Evolutionary conservation across 1,140 invertebrate species (phyloP).

Genomic region (Galendromus occidentalis): DNA sequence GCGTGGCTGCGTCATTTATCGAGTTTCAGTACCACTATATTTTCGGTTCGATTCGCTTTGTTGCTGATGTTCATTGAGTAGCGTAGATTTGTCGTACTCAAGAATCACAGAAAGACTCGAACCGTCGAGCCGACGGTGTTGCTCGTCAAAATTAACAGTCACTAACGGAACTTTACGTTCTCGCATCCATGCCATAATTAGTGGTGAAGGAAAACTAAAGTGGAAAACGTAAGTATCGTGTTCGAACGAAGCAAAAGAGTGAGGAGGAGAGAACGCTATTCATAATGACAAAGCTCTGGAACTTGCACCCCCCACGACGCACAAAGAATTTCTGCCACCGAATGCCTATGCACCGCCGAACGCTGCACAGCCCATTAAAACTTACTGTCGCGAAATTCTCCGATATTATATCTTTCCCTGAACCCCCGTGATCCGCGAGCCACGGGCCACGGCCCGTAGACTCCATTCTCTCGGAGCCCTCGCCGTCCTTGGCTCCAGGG

Average conservation of each 20-base stretch:
- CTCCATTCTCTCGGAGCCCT: not conserved
- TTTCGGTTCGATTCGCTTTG: constrained; percentile 15
- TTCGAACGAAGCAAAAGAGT: not conserved
- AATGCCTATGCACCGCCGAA: too few relatives aligned
- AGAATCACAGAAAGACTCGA: too few relatives aligned
- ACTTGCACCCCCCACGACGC: too few relatives aligned
- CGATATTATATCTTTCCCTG: not conserved
- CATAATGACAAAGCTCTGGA: too few relatives aligned
- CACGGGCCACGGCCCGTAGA: too few relatives aligned
- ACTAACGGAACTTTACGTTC: constrained; percentile 12
- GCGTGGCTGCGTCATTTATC: too few relatives aligned
- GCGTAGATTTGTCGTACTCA: too few relatives aligned
- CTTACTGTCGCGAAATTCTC: not conserved
- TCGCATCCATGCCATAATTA: constrained; percentile 8
- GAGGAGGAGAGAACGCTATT: too few relatives aligned
- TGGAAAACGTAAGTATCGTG: constrained; percentile 57
- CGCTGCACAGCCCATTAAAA: too few relatives aligned
- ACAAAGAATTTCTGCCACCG: too few relatives aligned
- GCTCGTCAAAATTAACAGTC: not conserved
- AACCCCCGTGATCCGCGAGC: too few relatives aligned
- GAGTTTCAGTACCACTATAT: too few relatives aligned
- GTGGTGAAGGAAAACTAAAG: constrained; percentile 33
- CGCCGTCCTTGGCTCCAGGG: not conserved
- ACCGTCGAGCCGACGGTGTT: not conserved
- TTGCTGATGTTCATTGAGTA: constrained; percentile 16